phyloP scores from a whole-genome alignment of 2,888 invertebrate genomes.

The Erynnis tages region DNA sequence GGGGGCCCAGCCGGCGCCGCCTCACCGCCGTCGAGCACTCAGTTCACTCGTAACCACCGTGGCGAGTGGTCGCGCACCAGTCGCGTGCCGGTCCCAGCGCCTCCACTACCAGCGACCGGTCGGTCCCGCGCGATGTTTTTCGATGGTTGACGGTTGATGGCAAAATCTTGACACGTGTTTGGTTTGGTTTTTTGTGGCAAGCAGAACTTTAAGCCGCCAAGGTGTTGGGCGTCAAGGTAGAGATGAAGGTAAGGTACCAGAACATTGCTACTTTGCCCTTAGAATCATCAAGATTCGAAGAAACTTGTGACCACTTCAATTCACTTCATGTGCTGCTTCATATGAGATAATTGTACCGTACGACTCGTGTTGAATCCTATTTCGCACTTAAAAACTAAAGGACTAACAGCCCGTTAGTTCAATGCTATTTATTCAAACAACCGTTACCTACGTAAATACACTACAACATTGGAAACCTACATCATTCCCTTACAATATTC shows the following conservation, averaged over 20 bases:
- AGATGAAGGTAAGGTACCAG: slow-evolving; percentile 69
- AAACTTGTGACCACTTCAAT: background rate
- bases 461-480: too few relatives aligned
- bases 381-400: too few relatives aligned
- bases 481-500: too few relatives aligned
- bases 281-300: background rate
- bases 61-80: slow-evolving; percentile 47
- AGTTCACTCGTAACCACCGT: slow-evolving; percentile 52
- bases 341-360: too few relatives aligned
- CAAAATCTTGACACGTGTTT: slow-evolving; percentile 38
- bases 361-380: too few relatives aligned
- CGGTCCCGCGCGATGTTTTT: slow-evolving; percentile 35
- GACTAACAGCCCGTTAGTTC: too few relatives aligned
- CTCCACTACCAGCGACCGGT: background rate
- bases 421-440: too few relatives aligned
- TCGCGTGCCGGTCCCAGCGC: slow-evolving; percentile 17
- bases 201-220: slow-evolving; percentile 45
- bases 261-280: background rate
- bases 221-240: slow-evolving; percentile 66
- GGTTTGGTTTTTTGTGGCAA: slow-evolving; percentile 50
- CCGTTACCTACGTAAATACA: too few relatives aligned
- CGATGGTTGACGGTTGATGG: slow-evolving; percentile 46
- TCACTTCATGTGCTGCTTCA: too few relatives aligned
- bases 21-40: slow-evolving; percentile 41
- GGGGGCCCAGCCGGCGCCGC: slow-evolving; percentile 44